A percentile compares a stretch with the other conserved stretches of the same genome.
phyloP scores from a whole-genome alignment of 1,140 invertebrate species.

The Drosophila tropicalis region DNA sequence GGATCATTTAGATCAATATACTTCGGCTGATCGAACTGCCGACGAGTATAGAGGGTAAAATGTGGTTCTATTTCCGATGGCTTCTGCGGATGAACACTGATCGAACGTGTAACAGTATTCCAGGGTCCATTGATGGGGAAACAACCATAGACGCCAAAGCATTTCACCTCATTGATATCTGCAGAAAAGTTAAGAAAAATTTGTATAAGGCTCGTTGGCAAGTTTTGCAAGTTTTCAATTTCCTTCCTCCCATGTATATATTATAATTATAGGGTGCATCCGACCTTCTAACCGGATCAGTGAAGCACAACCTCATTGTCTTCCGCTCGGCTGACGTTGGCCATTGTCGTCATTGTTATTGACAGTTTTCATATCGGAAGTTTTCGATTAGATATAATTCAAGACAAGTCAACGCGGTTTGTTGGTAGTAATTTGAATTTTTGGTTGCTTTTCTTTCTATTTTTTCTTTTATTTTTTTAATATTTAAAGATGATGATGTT shows the following conservation, averaged over 20 bases:
- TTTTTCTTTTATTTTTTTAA: not conserved
- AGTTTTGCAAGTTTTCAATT: conserved; percentile 15
- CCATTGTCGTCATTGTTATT: conserved; percentile 43
- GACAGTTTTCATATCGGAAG: conserved; percentile 55
- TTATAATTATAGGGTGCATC: not conserved
- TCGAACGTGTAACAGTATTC: conserved; percentile 89
- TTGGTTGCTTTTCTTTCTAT: not conserved
- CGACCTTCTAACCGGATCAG: conserved; percentile 19
- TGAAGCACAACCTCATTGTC: conserved; percentile 27
- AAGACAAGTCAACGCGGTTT: not conserved
- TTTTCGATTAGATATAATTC: conserved; percentile 63
- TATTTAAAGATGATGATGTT: not conserved
- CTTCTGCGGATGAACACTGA: conserved; percentile 90
- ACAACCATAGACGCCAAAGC: conserved; percentile 92
- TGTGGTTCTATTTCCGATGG: conserved; percentile 85
- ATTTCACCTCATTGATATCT: conserved; percentile 85
- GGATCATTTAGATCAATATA: conserved; percentile 87
- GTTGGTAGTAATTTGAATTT: conserved; percentile 18
- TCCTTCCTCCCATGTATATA: not conserved
- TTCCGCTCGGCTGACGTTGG: conserved; percentile 41
- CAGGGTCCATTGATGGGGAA: conserved; percentile 92
- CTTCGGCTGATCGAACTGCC: conserved; percentile 84
- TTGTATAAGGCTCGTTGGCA: too few species aligned
- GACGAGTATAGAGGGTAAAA: conserved; percentile 85
- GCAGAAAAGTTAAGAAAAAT: conserved; percentile 4